Evolutionary conservation across 1,140 invertebrate genomes (phyloP).

Genomic region (Trissolcus basalis): DNA sequence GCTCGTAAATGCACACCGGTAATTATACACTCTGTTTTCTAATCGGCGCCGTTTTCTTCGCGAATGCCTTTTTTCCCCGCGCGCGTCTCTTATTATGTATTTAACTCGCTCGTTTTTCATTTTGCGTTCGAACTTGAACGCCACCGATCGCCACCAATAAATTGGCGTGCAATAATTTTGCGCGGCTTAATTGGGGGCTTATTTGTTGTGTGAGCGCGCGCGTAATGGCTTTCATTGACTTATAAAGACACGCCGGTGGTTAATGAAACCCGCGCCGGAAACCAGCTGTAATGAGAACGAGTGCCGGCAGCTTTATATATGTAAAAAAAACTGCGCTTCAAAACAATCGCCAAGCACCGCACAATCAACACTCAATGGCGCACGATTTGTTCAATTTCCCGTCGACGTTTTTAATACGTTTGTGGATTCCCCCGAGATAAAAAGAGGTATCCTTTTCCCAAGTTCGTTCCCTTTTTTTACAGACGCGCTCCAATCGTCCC

Average conservation of each 20-base stretch:
- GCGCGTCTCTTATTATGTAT: too few relatives aligned
- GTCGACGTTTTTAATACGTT: too few relatives aligned
- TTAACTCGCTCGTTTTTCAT: too few relatives aligned
- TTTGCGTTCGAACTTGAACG: too few relatives aligned
- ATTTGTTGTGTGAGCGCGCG: neutral
- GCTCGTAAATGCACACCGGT: slow-evolving; percentile 65
- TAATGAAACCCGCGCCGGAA: neutral
- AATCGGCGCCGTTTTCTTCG: too few relatives aligned
- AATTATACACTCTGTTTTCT: slow-evolving; percentile 64
- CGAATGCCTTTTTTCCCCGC: too few relatives aligned
- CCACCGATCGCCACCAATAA: too few relatives aligned
- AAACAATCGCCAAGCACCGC: neutral
- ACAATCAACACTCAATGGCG: neutral
- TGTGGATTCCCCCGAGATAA: too few relatives aligned
- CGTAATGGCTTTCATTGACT: slow-evolving; percentile 10
- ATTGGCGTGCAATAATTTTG: slow-evolving; percentile 4
- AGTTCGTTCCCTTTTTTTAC: too few relatives aligned
- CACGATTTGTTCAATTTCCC: too few relatives aligned
- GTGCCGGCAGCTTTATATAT: neutral
- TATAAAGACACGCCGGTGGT: neutral
- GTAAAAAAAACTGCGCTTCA: neutral
- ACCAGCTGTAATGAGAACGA: neutral
- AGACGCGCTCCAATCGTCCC: too few relatives aligned
- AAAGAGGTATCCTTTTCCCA: too few relatives aligned
- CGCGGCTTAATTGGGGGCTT: neutral